phyloP scores from a whole-genome alignment of 2,888 invertebrate genomes.

The Thecophora atra region DNA sequence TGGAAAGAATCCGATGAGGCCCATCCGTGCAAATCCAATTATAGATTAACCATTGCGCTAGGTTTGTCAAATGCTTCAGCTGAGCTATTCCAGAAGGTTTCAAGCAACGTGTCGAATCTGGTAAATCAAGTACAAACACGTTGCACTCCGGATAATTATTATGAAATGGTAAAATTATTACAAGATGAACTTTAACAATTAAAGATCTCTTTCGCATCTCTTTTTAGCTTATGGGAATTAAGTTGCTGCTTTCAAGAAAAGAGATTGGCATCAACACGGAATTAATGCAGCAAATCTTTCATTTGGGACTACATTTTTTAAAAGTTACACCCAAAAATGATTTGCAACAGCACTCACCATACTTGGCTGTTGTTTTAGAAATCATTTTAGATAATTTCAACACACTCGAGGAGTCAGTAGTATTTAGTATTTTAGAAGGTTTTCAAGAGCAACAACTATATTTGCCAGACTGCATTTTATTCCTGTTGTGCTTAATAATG shows the following conservation, averaged over 20 bases:
- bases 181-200: not conserved
- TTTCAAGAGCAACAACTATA: not conserved
- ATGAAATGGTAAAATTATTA: conserved; percentile 47
- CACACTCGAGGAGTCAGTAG: not conserved
- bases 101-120: not conserved
- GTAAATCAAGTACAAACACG: conserved; percentile 3
- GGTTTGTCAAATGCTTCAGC: conserved; percentile 17
- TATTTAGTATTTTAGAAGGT: not conserved
- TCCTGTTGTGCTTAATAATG: not conserved
- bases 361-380: not conserved
- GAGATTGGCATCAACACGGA: not conserved
- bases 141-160: conserved; percentile 43
- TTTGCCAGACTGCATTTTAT: not conserved
- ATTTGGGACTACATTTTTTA: not conserved
- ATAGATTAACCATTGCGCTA: conserved; percentile 21
- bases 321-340: not conserved
- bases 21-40: not conserved
- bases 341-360: not conserved
- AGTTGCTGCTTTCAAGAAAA: not conserved
- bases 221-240: conserved; percentile 10
- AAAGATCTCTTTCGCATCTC: not conserved
- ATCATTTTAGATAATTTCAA: not conserved
- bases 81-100: not conserved
- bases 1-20: not conserved
- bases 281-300: not conserved